Evolutionary conservation across 1,140 invertebrate species (phyloP), one percentile per base, ranked within the genome.

Genomic region (Zaprionus lachaisei): DNA sequence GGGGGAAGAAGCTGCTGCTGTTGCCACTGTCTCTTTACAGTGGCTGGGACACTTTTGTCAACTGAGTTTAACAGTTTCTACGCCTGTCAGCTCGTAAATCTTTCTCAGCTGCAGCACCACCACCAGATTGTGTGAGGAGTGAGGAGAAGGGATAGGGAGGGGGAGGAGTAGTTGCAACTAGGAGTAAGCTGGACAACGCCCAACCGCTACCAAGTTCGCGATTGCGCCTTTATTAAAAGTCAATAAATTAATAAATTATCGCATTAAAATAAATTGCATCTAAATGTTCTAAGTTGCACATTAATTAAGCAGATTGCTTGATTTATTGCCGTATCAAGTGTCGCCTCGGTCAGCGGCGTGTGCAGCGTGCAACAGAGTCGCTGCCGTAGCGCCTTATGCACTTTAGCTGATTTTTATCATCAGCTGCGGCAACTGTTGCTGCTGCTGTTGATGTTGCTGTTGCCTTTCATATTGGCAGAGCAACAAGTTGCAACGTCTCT

Each of bases 221-320:
- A 11, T 71, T 75, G 55, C 68, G 57, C n/a, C n/a, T 80, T 80
- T 80, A 90, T 86, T 89, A 90, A 92, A 90, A 90, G 91, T 84
- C 91, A 92, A 92, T 92, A 92, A 92, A 92, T 92, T 92, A 92
- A 92, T 92, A 92, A 92, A 92, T 91, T 92, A 92, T 92, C 84
- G 84, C 76, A 91, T 92, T 92, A 92, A 92, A 92, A 91, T 91
- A 91, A 92, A 92, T 91, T 83, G 91, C 91, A 92, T 85, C 84
- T 92, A 92, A 92, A 92, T 91, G 91, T 92, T 92, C 91, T 91
- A 91, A 87, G 91, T 82, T 92, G 82, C 83, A 92, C 91, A 91
- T 92, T 92, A 92, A 92, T 92, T 92, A 92, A 92, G 83, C 77
- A 92, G 91, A 92, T 92, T 92, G 91, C 89, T 91, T 92, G 91